Evolutionary conservation across 2,113 vertebrate species (phyloP), one percentile per base, ranked within the genome.

Genomic region (Tiliqua scincoides): DNA sequence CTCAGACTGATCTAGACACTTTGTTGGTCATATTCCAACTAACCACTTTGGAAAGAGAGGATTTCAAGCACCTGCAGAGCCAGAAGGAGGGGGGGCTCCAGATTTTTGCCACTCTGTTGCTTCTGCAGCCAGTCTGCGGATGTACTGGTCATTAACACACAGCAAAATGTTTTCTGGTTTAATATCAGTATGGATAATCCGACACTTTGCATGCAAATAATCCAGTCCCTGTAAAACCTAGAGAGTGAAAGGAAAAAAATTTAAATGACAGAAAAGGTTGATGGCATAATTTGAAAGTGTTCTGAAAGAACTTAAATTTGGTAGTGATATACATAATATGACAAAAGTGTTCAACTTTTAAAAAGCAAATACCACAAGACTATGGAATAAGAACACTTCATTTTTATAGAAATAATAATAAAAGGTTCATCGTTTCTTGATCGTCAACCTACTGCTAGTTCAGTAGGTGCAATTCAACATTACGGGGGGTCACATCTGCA

Each of bases 111-210:
- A 99, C 85, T 99, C 98, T 0, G 98, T 98, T 0, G 99, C 99
- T 90, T 99, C 99, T 2, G 98, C 98, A 15, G 98, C 99, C 96
- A 99, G 97, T 81, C 97, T 97, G 82, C 97, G 98, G 71, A 99
- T 96, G 85, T 99, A 99, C 27, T 97, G 94, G 92, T 99, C 98
- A 0, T 99, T 98, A 35, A 99, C 98, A 0, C 97, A 99, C 93
- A 99, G 92, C 37, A 99, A 94, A 84, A 99, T 99, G 95, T 99
- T 99, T 91, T 99, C 99, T 0, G 99, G 99, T 89, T 99, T 99
- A 90, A 99, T 98, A 89, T 99, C 99, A 2, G 99, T 99, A 93
- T 99, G 99, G 93, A 99, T 99, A 94, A 99, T 99, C 82, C 98
- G 97, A 92, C 99, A 99, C 63, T 98, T 99, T 2, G 97, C 97